Evolutionary conservation across 2,888 invertebrate species (phyloP).

Genomic region (Synanthedon vespiformis): DNA sequence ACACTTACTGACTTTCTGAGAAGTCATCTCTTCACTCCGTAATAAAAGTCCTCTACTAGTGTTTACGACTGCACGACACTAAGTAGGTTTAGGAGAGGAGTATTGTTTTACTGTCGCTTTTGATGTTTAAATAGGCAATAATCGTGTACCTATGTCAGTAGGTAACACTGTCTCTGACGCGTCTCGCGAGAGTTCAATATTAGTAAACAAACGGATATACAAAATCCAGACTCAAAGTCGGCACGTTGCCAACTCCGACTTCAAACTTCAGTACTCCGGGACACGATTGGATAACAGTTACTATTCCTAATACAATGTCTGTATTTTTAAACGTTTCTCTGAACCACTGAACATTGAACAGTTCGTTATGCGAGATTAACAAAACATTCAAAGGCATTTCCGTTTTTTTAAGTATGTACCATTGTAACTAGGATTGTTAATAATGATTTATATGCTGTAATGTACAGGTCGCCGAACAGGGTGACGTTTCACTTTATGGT

Average conservation of each 20-base stretch:
- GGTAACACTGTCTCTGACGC: slow-evolving; percentile 11
- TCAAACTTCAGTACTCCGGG: not conserved
- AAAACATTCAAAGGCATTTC: too few species aligned
- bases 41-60: not conserved
- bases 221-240: slow-evolving; percentile 12
- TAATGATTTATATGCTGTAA: too few species aligned
- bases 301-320: not conserved
- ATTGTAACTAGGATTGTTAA: too few species aligned
- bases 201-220: slow-evolving; percentile 32
- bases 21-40: not conserved
- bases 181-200: slow-evolving; percentile 18
- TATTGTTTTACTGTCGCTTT: slow-evolving; percentile 9
- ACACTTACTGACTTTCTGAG: not conserved
- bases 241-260: slow-evolving; percentile 12
- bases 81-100: slow-evolving; percentile 2
- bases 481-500: too few species aligned
- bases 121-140: slow-evolving; percentile 1
- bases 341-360: too few species aligned
- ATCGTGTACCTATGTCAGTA: not conserved
- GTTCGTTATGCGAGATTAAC: too few species aligned
- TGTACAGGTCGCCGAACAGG: too few species aligned
- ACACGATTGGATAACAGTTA: not conserved
- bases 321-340: not conserved
- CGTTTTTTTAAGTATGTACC: too few species aligned
- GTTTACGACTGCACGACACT: not conserved